Evolutionary conservation across 1,140 invertebrate genomes (phyloP), one percentile per base, ranked within the genome.

Genomic region (Dolichoris vasculosae): DNA sequence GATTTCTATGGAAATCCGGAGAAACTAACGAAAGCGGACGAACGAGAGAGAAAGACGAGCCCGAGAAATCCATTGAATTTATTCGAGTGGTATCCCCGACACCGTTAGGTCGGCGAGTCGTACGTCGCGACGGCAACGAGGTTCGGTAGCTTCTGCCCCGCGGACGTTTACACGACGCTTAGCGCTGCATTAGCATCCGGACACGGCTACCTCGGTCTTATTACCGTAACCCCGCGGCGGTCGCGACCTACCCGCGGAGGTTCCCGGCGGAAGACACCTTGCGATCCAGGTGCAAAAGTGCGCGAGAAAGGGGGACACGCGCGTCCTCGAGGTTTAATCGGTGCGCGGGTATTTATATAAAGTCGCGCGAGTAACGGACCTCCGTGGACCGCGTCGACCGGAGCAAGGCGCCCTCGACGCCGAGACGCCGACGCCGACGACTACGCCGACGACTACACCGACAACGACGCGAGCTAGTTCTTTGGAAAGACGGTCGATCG

Each of bases 341-440:
- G 86, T 67, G 85, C 89, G 82, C 87, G 82, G 85, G 87, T 88
- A 89, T 91, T 90, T 89, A 82, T 88, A 88, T 89, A 86, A 86
- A 86, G 80, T 86, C 85, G 80, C 63, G 85, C 89, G 87, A 85
- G 80, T 93, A 93, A 93, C 92, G 91, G 91, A 82, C 81, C 86
- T 43, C 84, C 71, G 43, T 46, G 63, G 82, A n/a, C 82, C 67
- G 87, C 75, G 85, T 89, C 88, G 88, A 88, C 88, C 85, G 11
- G 79, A 46, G 67, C n/a, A n/a, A 86, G 87, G 87, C 84, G 80
- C 82, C 82, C 77, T 64, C 40, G 86, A 81, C 85, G 87, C 85
- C 83, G 88, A 86, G 46, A 85, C 55, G 78, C 26, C 15, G 4
- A 30, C 46, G 73, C 43, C 43, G 40, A 64, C 35, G 20, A 46